phyloP scores from a whole-genome alignment of 2,113 vertebrate genomes.

The Pachypanchax playfairii region DNA sequence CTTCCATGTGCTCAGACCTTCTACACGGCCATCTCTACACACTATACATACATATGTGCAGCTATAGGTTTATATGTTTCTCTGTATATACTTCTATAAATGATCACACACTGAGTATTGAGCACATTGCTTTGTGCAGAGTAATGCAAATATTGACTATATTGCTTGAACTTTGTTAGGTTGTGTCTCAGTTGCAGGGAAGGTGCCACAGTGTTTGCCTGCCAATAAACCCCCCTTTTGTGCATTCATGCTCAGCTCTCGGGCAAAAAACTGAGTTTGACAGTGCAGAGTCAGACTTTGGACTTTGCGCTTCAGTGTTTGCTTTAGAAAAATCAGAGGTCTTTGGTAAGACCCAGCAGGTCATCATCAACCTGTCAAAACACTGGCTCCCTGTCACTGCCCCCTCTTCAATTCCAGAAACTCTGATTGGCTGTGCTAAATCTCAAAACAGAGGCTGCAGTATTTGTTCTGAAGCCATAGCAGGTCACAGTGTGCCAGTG shows the following conservation, averaged over 20 bases:
- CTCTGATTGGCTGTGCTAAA: slow-evolving; percentile 48
- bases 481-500: slow-evolving; percentile 56
- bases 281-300: slow-evolving; percentile 49
- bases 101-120: slow-evolving; percentile 25
- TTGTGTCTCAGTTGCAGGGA: slow-evolving; percentile 37
- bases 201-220: slow-evolving; percentile 62
- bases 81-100: slow-evolving; percentile 28
- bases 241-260: slow-evolving; percentile 45
- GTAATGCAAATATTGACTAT: slow-evolving; percentile 70
- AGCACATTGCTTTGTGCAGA: slow-evolving; percentile 29
- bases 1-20: slow-evolving; percentile 26
- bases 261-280: slow-evolving; percentile 29
- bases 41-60: no score
- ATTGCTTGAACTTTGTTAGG: slow-evolving; percentile 64
- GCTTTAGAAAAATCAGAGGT: slow-evolving; percentile 55
- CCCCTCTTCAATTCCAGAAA: slow-evolving; percentile 4
- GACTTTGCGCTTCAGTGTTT: slow-evolving; percentile 57
- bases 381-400: slow-evolving; percentile 20
- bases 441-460: slow-evolving; percentile 34
- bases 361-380: slow-evolving; percentile 68
- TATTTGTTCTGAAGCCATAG: slow-evolving; percentile 65
- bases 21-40: slow-evolving; percentile 14
- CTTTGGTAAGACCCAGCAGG: slow-evolving; percentile 42
- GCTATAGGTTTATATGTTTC: no score
- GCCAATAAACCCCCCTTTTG: slow-evolving; percentile 60